Percentiles rank a stretch among this genome's conserved stretches.
Evolutionary conservation across 2,113 vertebrate genomes (phyloP).

Genomic region (Urocynchramus pylzowi): DNA sequence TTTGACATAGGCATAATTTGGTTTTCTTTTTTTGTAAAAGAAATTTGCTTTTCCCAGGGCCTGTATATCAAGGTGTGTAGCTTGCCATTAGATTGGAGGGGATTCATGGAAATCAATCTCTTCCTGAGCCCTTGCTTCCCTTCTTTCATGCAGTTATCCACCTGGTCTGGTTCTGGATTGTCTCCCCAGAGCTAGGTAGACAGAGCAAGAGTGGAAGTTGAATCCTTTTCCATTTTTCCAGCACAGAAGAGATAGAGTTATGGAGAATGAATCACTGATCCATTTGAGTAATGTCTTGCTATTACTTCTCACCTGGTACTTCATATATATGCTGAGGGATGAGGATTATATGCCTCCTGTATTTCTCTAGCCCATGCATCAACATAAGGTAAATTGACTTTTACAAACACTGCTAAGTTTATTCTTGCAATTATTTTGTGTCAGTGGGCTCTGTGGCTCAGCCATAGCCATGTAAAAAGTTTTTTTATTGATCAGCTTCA

Average conservation of each 20-base stretch:
- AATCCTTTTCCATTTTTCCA: background rate
- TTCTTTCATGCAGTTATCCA: background rate
- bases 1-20: background rate
- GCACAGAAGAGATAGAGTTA: background rate
- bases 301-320: background rate
- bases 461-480: background rate
- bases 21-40: background rate
- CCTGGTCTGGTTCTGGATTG: rapidly evolving
- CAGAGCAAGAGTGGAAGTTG: rapidly evolving
- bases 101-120: background rate
- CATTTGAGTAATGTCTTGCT: background rate
- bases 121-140: background rate
- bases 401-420: background rate
- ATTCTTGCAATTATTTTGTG: background rate
- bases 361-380: background rate
- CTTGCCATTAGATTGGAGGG: background rate
- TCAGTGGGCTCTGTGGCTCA: background rate
- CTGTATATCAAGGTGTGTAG: background rate
- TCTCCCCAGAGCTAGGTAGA: background rate
- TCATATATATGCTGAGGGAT: background rate
- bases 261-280: background rate
- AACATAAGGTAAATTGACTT: background rate
- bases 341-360: background rate
- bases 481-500: background rate
- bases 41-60: background rate